Evolutionary conservation across 2,797 vertebrate species (phyloP), one percentile per base, ranked within the genome.

Genomic region (Myotis daubentonii): DNA sequence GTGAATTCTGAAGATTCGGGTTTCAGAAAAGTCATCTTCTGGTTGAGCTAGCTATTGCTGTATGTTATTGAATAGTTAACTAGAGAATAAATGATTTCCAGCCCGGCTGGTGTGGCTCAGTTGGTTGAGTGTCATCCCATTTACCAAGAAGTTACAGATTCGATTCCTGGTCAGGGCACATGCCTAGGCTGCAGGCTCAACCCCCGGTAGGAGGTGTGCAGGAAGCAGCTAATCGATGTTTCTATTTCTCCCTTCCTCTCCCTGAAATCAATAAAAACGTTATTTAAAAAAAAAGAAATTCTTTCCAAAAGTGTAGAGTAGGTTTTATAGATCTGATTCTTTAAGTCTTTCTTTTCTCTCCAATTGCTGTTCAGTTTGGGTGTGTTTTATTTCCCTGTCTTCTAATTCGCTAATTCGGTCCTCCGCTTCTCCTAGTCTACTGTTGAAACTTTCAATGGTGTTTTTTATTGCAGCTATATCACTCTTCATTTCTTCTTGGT

Each of bases 81-180:
- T 91, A 66, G n/a, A 93, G n/a, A 83, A 90, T n/a, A 70, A 83
- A 70, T 85, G 20, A 72, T 49, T 91, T 91, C 60, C n/a, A 80
- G 30, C 62, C 15, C 1, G 7, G 62, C 62, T 15, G 6, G 15
- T 17, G 62, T 65, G 30, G 30, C 15, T 65, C 62, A n/a, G 2
- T 17, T 65, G 62, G 30, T 65, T 65, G 30, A 65, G 62, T 7
- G 3, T n/a, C 60, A 62, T 60, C 25, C 25, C 25, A 62, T 62
- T 60, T 30, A 65, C 15, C 62, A 65, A 6, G 30, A 65, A n/a
- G 62, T 65, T 16, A 8, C 60, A 62, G 28, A 30, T 62, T 30
- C 13, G 60, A 62, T 62, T 62, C 62, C 62, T n/a, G 62, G 15
- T 17, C 62, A 65, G 30, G 30, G 13, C 62, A 65, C 62, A 65